A percentile compares a stretch with the other conserved stretches of the same genome.
phyloP scores from a whole-genome alignment of 2,888 invertebrate genomes.

The Lithophane socia region DNA sequence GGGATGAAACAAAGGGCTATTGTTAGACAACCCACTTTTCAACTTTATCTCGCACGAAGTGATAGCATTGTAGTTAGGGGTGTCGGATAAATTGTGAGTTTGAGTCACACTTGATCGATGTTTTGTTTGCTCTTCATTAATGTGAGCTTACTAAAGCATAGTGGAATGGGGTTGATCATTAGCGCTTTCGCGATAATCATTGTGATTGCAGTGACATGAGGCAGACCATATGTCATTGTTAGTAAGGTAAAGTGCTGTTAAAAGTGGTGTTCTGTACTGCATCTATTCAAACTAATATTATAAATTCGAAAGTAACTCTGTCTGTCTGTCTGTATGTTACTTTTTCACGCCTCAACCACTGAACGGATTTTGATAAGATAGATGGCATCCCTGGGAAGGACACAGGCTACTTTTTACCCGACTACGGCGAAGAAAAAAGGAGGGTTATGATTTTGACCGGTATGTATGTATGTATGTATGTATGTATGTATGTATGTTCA shows the following conservation, averaged over 20 bases:
- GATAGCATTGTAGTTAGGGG: constrained; percentile 43
- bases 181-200: constrained; percentile 4
- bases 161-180: constrained; percentile 17
- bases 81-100: constrained; percentile 30
- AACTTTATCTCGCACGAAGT: constrained; percentile 51
- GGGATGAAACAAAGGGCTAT: constrained; percentile 57
- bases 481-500: too few relatives aligned
- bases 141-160: background rate
- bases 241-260: background rate
- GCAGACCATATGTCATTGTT: background rate
- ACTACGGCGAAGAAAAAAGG: too few relatives aligned
- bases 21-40: constrained; percentile 60
- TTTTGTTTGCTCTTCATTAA: constrained; percentile 23
- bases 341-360: too few relatives aligned
- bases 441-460: too few relatives aligned
- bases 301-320: too few relatives aligned
- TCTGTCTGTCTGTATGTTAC: too few relatives aligned
- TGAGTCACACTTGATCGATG: constrained; percentile 25
- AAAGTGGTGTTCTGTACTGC: background rate
- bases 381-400: too few relatives aligned
- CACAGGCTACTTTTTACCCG: too few relatives aligned
- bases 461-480: too few relatives aligned
- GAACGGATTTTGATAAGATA: too few relatives aligned
- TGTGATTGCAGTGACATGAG: background rate
- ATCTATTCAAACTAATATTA: background rate